A percentile compares a stretch with the other conserved stretches of the same genome.
These are phyloP conservation scores for Istiophorus platypterus DNA, from an alignment of 2,113 vertebrate species.

Conservation along the genomic window DNA sequence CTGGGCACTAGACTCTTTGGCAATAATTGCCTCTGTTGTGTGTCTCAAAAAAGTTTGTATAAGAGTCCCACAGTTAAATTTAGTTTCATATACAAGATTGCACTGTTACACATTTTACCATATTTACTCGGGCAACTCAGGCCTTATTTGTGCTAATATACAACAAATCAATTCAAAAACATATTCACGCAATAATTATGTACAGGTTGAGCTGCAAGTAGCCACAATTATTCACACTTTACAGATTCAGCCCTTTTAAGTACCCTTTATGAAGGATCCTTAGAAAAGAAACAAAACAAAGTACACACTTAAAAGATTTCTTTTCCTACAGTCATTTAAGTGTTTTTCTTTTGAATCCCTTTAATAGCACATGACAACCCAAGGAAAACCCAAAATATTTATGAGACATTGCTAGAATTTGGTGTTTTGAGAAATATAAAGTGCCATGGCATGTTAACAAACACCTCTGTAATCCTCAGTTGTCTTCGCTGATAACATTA, in stretches of 20 bases:
- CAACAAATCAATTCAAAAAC: conserved; percentile 44
- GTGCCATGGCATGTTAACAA: conserved; percentile 44
- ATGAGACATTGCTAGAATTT: conserved; percentile 4
- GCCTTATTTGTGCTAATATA: conserved; percentile 47
- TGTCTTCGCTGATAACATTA: conserved; percentile 29
- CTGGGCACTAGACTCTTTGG: background rate
- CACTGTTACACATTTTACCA: conserved; percentile 22
- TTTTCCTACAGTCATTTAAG: background rate
- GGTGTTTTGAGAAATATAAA: conserved; percentile 44
- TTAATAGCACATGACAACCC: conserved; percentile 2
- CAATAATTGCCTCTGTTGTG: background rate
- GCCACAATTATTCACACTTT: conserved; percentile 71
- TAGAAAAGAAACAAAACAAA: conserved; percentile 32
- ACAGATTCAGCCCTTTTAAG: conserved; percentile 74
- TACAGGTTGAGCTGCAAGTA: conserved; percentile 57
- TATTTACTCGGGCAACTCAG: conserved; percentile 38
- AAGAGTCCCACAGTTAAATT: background rate
- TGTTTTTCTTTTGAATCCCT: conserved; percentile 29
- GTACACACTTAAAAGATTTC: background rate
- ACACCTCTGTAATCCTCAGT: conserved; percentile 19
- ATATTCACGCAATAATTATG: conserved; percentile 61
- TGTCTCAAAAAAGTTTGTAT: background rate
- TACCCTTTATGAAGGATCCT: conserved; percentile 35
- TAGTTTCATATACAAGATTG: conserved; percentile 20
- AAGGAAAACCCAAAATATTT: background rate